Conservation (phyloP, 2,888 invertebrate species). For the Monochamus alternatus region DNA sequence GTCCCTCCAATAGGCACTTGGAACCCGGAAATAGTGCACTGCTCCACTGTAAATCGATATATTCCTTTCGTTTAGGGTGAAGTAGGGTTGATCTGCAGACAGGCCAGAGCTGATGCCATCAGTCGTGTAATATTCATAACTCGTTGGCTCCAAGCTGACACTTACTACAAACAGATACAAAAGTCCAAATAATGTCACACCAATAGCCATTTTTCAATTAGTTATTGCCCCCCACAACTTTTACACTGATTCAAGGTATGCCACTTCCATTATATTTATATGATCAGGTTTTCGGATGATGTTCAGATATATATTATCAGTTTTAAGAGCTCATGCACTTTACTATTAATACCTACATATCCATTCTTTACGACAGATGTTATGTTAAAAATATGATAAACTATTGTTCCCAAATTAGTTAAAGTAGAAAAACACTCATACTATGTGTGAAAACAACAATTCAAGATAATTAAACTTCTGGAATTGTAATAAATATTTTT, state of each 20-base stretch:
- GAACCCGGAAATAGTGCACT: conserved; percentile 89
- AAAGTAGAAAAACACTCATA: too few species aligned
- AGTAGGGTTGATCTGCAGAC: conserved; percentile 59
- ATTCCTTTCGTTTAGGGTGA: conserved; percentile 67
- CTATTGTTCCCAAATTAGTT: too few species aligned
- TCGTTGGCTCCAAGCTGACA: conserved; percentile 56
- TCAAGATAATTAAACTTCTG: too few species aligned
- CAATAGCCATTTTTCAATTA: conserved; percentile 1
- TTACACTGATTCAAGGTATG: too few species aligned
- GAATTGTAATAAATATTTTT: too few species aligned
- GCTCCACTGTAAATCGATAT: conserved; percentile 72
- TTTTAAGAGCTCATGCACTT: neutral
- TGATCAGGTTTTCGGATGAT: neutral
- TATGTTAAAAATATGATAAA: too few species aligned
- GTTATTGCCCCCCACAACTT: too few species aligned
- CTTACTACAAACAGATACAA: neutral
- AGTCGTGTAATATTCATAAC: conserved; percentile 69
- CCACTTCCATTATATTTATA: neutral
- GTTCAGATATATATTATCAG: neutral
- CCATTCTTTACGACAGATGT: too few species aligned
- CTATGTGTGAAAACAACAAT: too few species aligned
- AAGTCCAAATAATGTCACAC: neutral
- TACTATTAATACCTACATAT: neutral
- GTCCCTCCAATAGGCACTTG: conserved; percentile 84
- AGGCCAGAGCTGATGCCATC: conserved; percentile 63